Conservation (phyloP, 2,113 vertebrate species). For the Haemorhous mexicanus region DNA sequence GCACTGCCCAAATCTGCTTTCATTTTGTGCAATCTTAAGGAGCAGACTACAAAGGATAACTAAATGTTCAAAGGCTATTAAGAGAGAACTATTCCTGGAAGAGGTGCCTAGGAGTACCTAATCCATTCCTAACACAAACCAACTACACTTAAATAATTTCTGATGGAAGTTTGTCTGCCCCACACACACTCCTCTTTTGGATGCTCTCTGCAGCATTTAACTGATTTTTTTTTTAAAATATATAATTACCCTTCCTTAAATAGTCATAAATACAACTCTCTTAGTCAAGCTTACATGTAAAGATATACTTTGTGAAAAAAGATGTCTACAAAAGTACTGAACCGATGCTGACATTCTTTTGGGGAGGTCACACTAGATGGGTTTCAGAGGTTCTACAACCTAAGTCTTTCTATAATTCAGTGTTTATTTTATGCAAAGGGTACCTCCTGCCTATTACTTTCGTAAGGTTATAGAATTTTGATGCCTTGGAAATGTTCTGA, state of each 20-base stretch:
- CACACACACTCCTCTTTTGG: background rate
- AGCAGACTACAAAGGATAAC: background rate
- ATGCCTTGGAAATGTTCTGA: constrained; percentile 19
- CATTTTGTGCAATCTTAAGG: background rate
- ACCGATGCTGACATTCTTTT: background rate
- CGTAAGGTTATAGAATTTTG: background rate
- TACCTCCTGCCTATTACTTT: background rate
- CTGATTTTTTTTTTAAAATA: background rate
- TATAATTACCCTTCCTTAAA: background rate
- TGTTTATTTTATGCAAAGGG: background rate
- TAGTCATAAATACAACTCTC: background rate
- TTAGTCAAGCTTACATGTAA: background rate
- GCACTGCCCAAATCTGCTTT: background rate
- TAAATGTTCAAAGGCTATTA: background rate
- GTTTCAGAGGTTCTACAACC: background rate
- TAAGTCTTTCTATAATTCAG: background rate
- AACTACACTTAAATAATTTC: background rate
- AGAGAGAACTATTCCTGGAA: background rate
- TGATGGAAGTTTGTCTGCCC: background rate
- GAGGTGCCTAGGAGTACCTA: background rate
- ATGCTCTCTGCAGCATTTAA: background rate
- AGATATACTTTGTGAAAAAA: background rate
- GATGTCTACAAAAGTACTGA: background rate
- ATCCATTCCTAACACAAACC: background rate
- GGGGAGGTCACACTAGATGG: background rate